Conservation (phyloP, 2,113 vertebrate species). For the Scortum barcoo region DNA sequence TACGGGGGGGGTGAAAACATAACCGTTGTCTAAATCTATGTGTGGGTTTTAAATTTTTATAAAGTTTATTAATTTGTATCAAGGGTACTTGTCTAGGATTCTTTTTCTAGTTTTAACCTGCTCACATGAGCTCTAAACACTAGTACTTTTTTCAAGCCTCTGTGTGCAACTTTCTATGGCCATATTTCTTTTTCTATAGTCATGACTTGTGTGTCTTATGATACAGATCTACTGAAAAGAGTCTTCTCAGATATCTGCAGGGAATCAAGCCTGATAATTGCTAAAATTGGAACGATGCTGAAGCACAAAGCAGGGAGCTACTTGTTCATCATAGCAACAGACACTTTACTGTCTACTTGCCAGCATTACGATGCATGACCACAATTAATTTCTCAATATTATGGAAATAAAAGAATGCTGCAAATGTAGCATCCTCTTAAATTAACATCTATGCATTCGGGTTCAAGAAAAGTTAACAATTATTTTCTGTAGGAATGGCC, state of each 20-base stretch:
- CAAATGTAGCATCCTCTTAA: conserved; percentile 56
- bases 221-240: conserved; percentile 30
- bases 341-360: conserved; percentile 60
- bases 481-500: conserved; percentile 31
- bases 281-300: conserved; percentile 54
- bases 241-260: conserved; percentile 64
- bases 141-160: conserved; percentile 55
- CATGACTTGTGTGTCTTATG: conserved; percentile 24
- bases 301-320: conserved; percentile 78
- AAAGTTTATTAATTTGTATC: conserved; percentile 74
- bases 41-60: conserved; percentile 72
- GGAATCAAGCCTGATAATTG: conserved; percentile 59
- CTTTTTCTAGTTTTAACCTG: conserved; percentile 47
- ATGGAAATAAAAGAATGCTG: conserved; percentile 35
- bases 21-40: conserved; percentile 61
- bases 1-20: conserved; percentile 38
- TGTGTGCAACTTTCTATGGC: conserved; percentile 56
- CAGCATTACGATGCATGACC: conserved; percentile 46
- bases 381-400: conserved; percentile 43
- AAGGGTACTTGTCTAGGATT: conserved; percentile 60
- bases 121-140: conserved; percentile 53
- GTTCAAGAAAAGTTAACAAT: conserved; percentile 46
- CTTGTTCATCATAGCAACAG: conserved; percentile 45
- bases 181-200: conserved; percentile 44
- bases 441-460: conserved; percentile 76